Conservation (phyloP, 2,888 invertebrate genomes). For the Petrolisthes manimaculis region DNA sequence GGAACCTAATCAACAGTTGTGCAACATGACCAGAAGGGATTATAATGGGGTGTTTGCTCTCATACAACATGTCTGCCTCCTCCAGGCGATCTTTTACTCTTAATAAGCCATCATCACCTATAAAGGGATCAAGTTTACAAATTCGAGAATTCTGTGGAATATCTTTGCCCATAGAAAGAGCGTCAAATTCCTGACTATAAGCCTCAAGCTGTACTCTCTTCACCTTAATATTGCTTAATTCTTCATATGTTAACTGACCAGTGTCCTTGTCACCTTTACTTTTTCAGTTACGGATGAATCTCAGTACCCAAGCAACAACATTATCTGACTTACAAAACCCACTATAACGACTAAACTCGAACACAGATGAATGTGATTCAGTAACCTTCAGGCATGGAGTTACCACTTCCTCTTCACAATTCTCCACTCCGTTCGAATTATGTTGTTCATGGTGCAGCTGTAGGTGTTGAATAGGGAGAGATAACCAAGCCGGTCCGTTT, state of each 20-base stretch:
- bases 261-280: neutral
- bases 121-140: slow-evolving; percentile 33
- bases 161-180: neutral
- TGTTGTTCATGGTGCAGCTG: neutral
- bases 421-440: neutral
- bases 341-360: slow-evolving; percentile 9
- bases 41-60: slow-evolving; percentile 40
- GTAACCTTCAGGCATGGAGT: neutral
- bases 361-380: neutral
- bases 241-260: slow-evolving; percentile 3
- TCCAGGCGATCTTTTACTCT: slow-evolving; percentile 32
- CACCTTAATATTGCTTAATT: neutral
- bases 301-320: slow-evolving; percentile 17
- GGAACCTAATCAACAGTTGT: slow-evolving; percentile 29
- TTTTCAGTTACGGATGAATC: slow-evolving; percentile 11
- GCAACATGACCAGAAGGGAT: slow-evolving; percentile 23
- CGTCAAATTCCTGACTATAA: neutral
- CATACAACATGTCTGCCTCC: slow-evolving; percentile 21
- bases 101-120: slow-evolving; percentile 20
- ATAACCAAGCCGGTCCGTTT: slow-evolving; percentile 26
- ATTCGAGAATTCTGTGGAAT: neutral
- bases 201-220: neutral
- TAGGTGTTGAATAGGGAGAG: neutral
- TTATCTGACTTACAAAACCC: neutral
- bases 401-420: neutral